Conservation (phyloP, 2,797 vertebrate species). For the Rhabdomys pumilio region DNA sequence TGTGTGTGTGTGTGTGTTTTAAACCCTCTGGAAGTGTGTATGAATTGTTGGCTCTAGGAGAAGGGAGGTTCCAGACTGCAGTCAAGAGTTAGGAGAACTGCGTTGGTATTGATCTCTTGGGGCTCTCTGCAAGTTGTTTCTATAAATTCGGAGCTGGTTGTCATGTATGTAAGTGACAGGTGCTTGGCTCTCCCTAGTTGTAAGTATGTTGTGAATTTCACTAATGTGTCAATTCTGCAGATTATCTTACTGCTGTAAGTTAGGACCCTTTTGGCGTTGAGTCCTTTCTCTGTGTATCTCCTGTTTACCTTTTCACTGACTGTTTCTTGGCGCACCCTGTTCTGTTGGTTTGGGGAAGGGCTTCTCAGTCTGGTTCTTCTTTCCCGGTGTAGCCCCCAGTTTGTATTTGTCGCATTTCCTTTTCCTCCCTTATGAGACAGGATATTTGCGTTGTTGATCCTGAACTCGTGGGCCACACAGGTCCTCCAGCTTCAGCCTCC, state of each 20-base stretch:
- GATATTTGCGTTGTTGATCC: background rate
- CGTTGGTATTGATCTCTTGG: background rate
- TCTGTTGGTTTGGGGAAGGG: background rate
- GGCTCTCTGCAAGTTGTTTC: slow-evolving; percentile 1
- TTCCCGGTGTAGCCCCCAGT: background rate
- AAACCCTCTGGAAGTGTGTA: background rate
- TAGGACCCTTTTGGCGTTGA: slow-evolving; percentile 15
- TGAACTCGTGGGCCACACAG: background rate
- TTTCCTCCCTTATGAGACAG: background rate
- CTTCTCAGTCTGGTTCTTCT: background rate
- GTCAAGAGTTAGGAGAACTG: slow-evolving; percentile 47
- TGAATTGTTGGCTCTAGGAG: background rate
- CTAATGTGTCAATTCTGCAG: slow-evolving; percentile 2
- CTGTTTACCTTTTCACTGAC: background rate
- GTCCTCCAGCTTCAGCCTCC: background rate
- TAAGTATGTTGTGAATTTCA: slow-evolving; percentile 6
- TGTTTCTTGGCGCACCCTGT: background rate
- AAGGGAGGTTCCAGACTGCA: background rate
- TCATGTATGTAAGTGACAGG: background rate
- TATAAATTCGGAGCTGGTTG: background rate
- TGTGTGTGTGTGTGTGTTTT: too few relatives aligned
- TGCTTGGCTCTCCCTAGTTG: background rate
- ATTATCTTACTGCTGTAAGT: background rate
- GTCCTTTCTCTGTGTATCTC: background rate
- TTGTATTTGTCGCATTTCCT: background rate